Evolutionary conservation across 2,113 vertebrate species (phyloP).

Genomic region (Etheostoma spectabile): DNA sequence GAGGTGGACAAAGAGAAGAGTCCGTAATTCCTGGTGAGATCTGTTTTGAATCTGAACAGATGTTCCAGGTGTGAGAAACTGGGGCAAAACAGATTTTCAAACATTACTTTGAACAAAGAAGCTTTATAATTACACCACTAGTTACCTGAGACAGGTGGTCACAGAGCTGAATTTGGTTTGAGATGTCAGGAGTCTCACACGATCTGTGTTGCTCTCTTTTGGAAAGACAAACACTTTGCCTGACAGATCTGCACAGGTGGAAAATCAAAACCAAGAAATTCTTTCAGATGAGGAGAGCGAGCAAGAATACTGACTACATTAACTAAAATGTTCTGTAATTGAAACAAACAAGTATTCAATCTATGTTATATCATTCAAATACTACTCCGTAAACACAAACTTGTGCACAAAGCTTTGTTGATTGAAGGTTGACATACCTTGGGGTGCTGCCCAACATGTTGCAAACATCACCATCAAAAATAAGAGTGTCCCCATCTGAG

Average conservation of each 20-base stretch:
- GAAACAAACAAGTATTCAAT: neutral
- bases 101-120: neutral
- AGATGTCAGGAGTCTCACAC: conserved; percentile 45
- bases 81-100: neutral
- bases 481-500: conserved; percentile 58
- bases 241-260: conserved; percentile 46
- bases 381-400: neutral
- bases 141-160: conserved; percentile 57
- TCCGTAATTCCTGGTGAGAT: conserved; percentile 29
- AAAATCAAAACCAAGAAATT: neutral
- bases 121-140: neutral
- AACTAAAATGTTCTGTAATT: neutral
- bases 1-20: conserved; percentile 56
- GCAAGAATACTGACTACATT: neutral
- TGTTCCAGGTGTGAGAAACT: conserved; percentile 11
- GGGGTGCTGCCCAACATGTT: conserved; percentile 12
- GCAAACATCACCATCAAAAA: conserved; percentile 30
- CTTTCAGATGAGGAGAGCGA: neutral
- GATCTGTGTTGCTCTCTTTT: neutral
- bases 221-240: conserved; percentile 65
- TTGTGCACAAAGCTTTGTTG: neutral
- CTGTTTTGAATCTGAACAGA: conserved; percentile 52
- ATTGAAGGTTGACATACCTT: conserved; percentile 10
- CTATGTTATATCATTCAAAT: no score
- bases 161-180: conserved; percentile 2